These are phyloP conservation scores for Plecturocebus donacophilus DNA, from an alignment of 2,113 vertebrate genomes.

Conservation along the genomic window DNA sequence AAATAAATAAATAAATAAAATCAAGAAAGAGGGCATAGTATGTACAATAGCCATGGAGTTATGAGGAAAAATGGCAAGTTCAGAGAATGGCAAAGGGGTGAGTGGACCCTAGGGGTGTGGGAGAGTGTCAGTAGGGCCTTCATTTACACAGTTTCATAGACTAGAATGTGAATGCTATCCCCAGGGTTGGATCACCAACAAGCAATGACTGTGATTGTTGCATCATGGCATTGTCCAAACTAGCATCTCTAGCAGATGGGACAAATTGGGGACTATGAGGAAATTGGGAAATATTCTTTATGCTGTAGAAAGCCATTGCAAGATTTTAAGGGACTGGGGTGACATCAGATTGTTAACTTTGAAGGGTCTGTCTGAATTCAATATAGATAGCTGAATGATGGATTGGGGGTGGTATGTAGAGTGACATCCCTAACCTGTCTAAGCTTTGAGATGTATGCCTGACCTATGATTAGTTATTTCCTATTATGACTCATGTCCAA, in stretches of 20 bases:
- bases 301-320: too few species aligned
- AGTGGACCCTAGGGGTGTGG: accelerated
- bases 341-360: not conserved
- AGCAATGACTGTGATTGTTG: too few species aligned
- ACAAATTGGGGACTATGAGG: not conserved
- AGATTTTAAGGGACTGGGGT: not conserved
- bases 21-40: not conserved
- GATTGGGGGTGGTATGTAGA: not conserved
- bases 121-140: not conserved
- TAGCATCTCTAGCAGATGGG: too few species aligned
- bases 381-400: not conserved
- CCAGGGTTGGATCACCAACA: not conserved
- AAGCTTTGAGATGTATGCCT: not conserved
- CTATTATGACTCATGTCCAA: not conserved
- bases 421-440: not conserved
- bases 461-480: not conserved
- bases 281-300: not conserved
- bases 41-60: not conserved
- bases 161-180: not conserved
- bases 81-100: not conserved
- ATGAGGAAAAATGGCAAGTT: not conserved
- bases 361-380: not conserved
- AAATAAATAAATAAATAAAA: too few species aligned
- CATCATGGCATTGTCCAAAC: not conserved
- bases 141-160: not conserved